Conservation (phyloP, 2,113 vertebrate genomes). For the Melanostigma gelatinosum region DNA sequence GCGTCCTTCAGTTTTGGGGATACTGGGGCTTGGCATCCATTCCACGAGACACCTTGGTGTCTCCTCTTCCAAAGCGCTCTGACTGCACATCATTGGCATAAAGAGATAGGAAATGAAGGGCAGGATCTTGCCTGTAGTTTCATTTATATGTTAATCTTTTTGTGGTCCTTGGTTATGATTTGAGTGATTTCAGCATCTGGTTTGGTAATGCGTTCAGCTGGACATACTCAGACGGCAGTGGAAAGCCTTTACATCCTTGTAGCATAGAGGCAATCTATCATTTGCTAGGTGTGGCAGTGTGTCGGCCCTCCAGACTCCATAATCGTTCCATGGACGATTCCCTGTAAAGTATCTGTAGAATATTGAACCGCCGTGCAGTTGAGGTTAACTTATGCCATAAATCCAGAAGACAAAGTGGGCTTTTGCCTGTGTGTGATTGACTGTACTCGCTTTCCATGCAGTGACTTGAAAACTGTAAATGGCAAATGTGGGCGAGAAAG, state of each 20-base stretch:
- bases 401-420: constrained; percentile 56
- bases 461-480: constrained; percentile 30
- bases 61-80: constrained; percentile 27
- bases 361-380: constrained; percentile 41
- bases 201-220: constrained; percentile 63
- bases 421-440: constrained; percentile 38
- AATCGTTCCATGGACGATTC: constrained; percentile 53
- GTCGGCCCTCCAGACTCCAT: constrained; percentile 44
- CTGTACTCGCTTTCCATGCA: constrained; percentile 29
- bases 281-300: constrained; percentile 41
- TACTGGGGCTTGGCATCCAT: constrained; percentile 11
- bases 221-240: constrained; percentile 46
- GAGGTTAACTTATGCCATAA: constrained; percentile 53
- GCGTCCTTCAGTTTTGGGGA: constrained; percentile 13
- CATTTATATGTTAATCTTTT: constrained; percentile 81
- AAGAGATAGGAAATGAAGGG: constrained; percentile 61
- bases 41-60: constrained; percentile 3
- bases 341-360: constrained; percentile 60
- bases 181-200: constrained; percentile 62
- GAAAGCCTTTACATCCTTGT: constrained; percentile 56
- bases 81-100: constrained; percentile 39
- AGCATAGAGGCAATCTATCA: constrained; percentile 57
- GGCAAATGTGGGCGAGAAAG: constrained; percentile 27
- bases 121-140: constrained; percentile 59
- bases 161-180: constrained; percentile 57